Conservation (phyloP, 2,113 vertebrate species). For the Etia nguti region DNA sequence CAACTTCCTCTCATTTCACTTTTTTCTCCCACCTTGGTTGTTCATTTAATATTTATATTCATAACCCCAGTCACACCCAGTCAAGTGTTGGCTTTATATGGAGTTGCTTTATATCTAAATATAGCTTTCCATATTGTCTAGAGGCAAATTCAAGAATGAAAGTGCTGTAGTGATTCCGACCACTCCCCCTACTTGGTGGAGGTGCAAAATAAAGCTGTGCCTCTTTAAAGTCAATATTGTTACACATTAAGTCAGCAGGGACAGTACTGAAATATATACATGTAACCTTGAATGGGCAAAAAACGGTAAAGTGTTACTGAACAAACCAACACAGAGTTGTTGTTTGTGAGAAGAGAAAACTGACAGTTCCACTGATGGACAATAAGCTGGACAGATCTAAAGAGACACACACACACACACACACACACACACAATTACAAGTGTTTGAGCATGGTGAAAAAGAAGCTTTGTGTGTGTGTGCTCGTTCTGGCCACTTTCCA, state of each 20-base stretch:
- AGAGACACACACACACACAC: not conserved
- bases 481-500: slow-evolving; percentile 48
- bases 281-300: not conserved
- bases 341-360: not conserved
- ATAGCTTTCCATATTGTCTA: not conserved
- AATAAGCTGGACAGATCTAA: not conserved
- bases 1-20: not conserved
- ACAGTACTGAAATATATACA: not conserved
- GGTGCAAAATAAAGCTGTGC: not conserved
- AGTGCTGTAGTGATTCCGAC: not conserved
- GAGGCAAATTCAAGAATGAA: not conserved
- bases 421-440: not conserved
- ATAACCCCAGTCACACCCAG: not conserved
- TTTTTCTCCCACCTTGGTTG: not conserved
- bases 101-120: not conserved
- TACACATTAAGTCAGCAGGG: not conserved
- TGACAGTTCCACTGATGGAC: not conserved
- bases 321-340: not conserved
- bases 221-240: not conserved
- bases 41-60: not conserved
- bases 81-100: not conserved
- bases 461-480: not conserved
- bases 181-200: not conserved
- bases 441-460: not conserved
- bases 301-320: not conserved